Conservation (phyloP, 2,888 invertebrate species). For the Cheilosia impressa region DNA sequence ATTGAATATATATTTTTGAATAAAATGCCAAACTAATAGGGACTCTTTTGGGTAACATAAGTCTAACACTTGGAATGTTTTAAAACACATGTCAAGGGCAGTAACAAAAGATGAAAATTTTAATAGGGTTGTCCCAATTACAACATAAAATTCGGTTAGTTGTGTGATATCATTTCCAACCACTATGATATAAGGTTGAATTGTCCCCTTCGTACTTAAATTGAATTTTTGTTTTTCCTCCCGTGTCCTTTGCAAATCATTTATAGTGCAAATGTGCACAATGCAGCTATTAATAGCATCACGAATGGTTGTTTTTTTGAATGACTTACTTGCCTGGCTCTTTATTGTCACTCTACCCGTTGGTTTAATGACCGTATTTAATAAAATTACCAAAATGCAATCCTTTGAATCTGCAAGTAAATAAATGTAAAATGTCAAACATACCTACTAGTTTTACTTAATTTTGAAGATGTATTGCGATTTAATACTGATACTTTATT, state of each 20-base stretch:
- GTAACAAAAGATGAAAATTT: conserved; percentile 3
- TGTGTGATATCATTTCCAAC: background rate
- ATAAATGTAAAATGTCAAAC: conserved; percentile 3
- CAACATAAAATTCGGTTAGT: conserved; percentile 4
- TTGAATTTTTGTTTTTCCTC: background rate
- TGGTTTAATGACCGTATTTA: conserved; percentile 3
- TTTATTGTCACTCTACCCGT: background rate
- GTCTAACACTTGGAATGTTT: background rate
- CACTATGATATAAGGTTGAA: conserved; percentile 6
- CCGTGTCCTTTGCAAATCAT: background rate
- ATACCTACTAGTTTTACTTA: background rate
- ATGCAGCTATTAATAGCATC: background rate
- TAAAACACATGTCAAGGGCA: conserved; percentile 4
- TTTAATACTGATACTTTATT: conserved; percentile 1
- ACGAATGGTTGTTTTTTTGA: background rate
- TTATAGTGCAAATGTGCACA: background rate
- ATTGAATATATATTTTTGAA: background rate
- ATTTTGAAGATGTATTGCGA: background rate
- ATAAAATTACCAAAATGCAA: background rate
- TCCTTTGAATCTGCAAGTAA: conserved; percentile 11
- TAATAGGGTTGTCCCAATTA: conserved; percentile 1
- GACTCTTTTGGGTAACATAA: conserved; percentile 7
- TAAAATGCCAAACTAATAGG: background rate
- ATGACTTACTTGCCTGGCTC: background rate
- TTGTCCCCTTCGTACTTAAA: background rate